phyloP scores from a whole-genome alignment of 2,797 vertebrate species.

The Choloepus didactylus region DNA sequence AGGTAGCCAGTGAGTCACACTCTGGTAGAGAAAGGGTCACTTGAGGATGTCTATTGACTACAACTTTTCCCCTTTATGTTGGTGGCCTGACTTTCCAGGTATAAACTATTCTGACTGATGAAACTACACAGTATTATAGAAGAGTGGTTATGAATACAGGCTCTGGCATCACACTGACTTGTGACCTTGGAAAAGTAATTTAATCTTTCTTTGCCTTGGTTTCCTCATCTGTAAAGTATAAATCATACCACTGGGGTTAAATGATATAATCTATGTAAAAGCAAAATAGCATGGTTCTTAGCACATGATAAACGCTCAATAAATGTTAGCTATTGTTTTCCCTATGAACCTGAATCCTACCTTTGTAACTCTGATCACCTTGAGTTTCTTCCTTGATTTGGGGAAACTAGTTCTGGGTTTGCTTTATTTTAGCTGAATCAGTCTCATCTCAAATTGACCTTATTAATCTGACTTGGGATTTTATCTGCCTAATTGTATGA shows the following conservation, averaged over 20 bases:
- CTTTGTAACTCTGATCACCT: constrained; percentile 6
- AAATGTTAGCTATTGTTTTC: neutral
- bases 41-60: neutral
- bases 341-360: neutral
- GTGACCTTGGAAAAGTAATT: neutral
- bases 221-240: constrained; percentile 31
- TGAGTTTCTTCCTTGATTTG: constrained; percentile 38
- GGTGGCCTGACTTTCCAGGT: neutral
- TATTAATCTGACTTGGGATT: constrained; percentile 41
- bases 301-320: too few species aligned
- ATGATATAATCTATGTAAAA: neutral
- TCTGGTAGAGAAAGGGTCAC: neutral
- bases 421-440: constrained; percentile 24
- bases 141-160: neutral
- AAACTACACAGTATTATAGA: neutral
- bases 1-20: neutral
- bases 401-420: constrained; percentile 24
- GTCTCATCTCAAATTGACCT: neutral
- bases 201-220: constrained; percentile 32
- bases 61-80: neutral
- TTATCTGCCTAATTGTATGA: neutral
- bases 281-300: neutral
- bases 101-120: neutral
- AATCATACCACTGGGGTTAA: neutral
- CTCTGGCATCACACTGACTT: neutral